Evolutionary conservation across 2,113 vertebrate genomes (phyloP), one percentile per base, ranked within the genome.

Genomic region (Pseudonaja textilis): DNA sequence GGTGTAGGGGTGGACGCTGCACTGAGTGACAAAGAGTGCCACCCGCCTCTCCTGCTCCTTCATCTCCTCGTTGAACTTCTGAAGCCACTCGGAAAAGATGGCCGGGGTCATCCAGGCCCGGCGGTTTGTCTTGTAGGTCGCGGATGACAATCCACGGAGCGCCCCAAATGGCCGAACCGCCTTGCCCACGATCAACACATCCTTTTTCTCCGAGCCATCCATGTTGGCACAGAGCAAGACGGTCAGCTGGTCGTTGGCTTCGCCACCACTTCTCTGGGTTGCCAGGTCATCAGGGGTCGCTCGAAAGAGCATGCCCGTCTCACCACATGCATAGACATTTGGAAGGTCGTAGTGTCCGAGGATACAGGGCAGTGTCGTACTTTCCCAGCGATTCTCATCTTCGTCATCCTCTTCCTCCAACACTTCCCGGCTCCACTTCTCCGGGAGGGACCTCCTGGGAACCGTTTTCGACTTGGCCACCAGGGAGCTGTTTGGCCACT

Each of bases 191-290:
- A 4, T 93, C 90, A 96, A 59, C 90, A 95, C 74, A 0, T 94
- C 95, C 1, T 34, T 0, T 74, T 97, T 96, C 88, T 96, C 95
- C 0, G 95, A 95, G 85, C 95, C 96, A 0, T 95, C 95, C 8
- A 94, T 93, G 1, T 95, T 96, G 96, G 95, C 1, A 0, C 96
- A 97, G 12, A 97, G 95, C 93, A 97, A 91, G 6, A 96, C 23
- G 0, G 92, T 94, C 45, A 97, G 94, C 56, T 2, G 90, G 3
- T 93, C 85, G 0, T 93, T 0, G 0, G 34, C 1, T 22, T n/a
- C 42, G 0, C 39, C 86, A 0, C 3, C 47, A 47, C 47, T 6
- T 0, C 69, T 10, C 0, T 61, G 39, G 81, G 2, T 0, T 0
- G n/a, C 59, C 25, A 54, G 85, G 0, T 42, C 50, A 5, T 25